These are phyloP conservation scores for Prolemur simus DNA, from an alignment of 2,113 vertebrate species.

Conservation along the genomic window DNA sequence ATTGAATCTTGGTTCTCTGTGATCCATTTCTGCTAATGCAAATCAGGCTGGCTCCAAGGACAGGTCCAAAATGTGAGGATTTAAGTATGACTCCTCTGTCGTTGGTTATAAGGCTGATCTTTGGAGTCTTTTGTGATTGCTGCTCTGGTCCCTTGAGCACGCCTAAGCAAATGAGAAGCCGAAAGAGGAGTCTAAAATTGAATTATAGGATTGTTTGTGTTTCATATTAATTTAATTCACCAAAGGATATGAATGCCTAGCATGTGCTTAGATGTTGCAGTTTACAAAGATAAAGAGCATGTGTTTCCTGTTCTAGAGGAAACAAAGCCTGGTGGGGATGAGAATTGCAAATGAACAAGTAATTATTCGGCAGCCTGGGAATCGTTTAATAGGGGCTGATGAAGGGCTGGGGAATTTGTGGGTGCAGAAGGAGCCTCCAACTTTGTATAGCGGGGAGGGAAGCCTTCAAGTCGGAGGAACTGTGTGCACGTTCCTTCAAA, in stretches of 20 bases:
- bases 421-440: no score
- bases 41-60: background rate
- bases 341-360: background rate
- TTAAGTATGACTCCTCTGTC: background rate
- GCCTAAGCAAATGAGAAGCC: background rate
- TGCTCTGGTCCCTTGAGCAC: background rate
- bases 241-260: background rate
- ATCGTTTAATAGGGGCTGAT: background rate
- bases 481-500: background rate
- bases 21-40: background rate
- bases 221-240: background rate
- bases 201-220: background rate
- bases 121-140: background rate
- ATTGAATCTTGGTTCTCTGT: background rate
- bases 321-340: background rate
- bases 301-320: background rate
- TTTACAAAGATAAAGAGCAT: background rate
- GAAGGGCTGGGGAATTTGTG: background rate
- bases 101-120: background rate
- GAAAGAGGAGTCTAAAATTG: background rate
- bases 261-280: background rate
- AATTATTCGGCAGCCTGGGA: background rate
- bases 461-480: background rate
- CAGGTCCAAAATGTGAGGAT: background rate
- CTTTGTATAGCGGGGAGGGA: background rate